A percentile compares a stretch with the other conserved stretches of the same genome.
Evolutionary conservation across 53 echinoderm and acorn worm species (phyloP).

Genomic region (Pentamera pediparva): DNA sequence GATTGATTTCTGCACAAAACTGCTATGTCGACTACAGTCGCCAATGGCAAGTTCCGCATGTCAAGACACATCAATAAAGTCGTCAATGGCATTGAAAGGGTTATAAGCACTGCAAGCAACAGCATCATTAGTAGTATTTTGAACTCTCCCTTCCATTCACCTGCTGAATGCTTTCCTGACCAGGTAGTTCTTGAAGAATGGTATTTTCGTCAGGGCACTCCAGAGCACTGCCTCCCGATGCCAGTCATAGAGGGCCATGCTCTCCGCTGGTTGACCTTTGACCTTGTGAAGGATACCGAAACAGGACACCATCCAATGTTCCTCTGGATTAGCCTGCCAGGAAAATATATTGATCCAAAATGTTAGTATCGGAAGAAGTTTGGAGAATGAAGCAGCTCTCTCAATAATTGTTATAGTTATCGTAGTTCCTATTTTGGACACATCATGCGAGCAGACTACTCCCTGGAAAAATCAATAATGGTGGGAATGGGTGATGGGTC

Average conservation of each 20-base stretch:
- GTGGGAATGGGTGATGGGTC: too few species aligned
- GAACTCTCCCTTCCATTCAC: conserved; percentile 31
- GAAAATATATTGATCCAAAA: too few species aligned
- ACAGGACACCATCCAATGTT: conserved; percentile 98
- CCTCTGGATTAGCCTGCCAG: conserved; percentile 70
- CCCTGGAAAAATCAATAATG: too few species aligned
- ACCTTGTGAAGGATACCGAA: conserved; percentile 98
- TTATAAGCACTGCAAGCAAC: neutral
- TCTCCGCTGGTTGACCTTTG: conserved; percentile 77
- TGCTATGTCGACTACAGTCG: neutral
- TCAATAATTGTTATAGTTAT: too few species aligned
- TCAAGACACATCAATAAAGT: too few species aligned
- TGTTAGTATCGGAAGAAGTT: too few species aligned
- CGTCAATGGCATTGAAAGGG: too few species aligned
- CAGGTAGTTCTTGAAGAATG: conserved; percentile 92
- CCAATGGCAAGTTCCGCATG: too few species aligned
- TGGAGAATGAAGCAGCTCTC: too few species aligned
- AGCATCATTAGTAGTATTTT: neutral
- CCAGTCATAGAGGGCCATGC: conserved; percentile 93
- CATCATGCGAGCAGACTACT: too few species aligned
- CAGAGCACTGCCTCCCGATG: conserved; percentile 91
- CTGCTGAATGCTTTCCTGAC: conserved; percentile 79
- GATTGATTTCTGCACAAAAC: neutral
- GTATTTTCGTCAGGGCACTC: conserved; percentile 79
- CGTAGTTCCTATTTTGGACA: too few species aligned